Percentiles rank a stretch among this genome's conserved stretches.
Evolutionary conservation across 2,113 vertebrate species (phyloP).

Genomic region (Sylvilagus bachmani): DNA sequence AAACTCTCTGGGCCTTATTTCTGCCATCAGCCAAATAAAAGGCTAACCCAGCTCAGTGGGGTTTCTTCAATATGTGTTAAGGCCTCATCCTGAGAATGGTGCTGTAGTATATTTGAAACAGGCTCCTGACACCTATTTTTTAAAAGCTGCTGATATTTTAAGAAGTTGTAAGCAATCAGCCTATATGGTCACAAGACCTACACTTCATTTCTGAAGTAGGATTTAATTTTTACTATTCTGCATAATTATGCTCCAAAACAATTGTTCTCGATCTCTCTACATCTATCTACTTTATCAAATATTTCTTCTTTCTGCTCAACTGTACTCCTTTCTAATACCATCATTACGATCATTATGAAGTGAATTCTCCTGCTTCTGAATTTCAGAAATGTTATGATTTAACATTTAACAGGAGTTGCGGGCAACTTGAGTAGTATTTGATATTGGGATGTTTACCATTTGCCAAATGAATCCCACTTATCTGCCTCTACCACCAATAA

Average conservation of each 20-base stretch:
- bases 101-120: not conserved
- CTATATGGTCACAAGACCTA: not conserved
- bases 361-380: not conserved
- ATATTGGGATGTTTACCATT: conserved; percentile 1
- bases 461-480: not conserved
- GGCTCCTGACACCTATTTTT: not conserved
- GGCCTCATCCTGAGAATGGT: not conserved
- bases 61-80: not conserved
- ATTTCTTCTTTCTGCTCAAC: not conserved
- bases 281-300: not conserved
- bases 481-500: not conserved
- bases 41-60: not conserved
- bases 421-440: not conserved
- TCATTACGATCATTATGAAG: not conserved
- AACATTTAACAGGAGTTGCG: not conserved
- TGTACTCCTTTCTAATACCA: not conserved
- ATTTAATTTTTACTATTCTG: conserved; percentile 43
- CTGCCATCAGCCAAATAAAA: conserved; percentile 40
- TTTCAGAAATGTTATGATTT: not conserved
- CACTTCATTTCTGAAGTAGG: not conserved
- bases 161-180: not conserved
- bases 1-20: not conserved
- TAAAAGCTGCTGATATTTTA: not conserved
- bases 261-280: not conserved
- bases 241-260: not conserved